Conservation (phyloP, 1,140 invertebrate genomes). For the Drosophila tristis region DNA sequence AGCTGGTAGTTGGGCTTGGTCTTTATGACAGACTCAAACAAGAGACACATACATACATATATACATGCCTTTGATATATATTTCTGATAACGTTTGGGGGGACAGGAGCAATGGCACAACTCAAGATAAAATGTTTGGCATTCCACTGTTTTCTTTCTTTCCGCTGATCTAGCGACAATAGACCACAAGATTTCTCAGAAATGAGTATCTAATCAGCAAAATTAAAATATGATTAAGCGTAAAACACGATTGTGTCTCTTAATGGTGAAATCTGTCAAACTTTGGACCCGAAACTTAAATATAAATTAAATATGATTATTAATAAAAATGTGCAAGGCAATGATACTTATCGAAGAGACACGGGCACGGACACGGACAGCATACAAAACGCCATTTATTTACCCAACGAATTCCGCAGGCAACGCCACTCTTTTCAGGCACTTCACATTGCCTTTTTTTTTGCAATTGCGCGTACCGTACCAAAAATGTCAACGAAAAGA, state of each 20-base stretch:
- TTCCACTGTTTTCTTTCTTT: conserved; percentile 12
- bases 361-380: conserved; percentile 4
- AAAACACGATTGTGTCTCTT: conserved; percentile 20
- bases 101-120: too few species aligned
- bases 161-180: conserved; percentile 2
- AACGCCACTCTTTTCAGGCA: conserved; percentile 32
- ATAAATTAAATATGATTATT: conserved; percentile 37
- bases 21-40: conserved; percentile 25
- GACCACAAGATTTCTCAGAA: neutral
- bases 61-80: conserved; percentile 26
- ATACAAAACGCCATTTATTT: conserved; percentile 49
- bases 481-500: conserved; percentile 52
- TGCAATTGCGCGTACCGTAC: conserved; percentile 53
- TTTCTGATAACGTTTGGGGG: too few species aligned
- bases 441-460: conserved; percentile 44
- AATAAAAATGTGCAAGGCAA: conserved; percentile 23
- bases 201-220: conserved; percentile 31
- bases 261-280: conserved; percentile 22
- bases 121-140: neutral
- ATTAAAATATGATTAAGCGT: conserved; percentile 22
- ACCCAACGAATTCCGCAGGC: conserved; percentile 48
- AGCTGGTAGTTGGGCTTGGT: conserved; percentile 30
- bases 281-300: conserved; percentile 25
- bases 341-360: conserved; percentile 43
- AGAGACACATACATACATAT: neutral